Conservation (phyloP, 2,888 invertebrate species). For the Lasioglossum calceatum region DNA sequence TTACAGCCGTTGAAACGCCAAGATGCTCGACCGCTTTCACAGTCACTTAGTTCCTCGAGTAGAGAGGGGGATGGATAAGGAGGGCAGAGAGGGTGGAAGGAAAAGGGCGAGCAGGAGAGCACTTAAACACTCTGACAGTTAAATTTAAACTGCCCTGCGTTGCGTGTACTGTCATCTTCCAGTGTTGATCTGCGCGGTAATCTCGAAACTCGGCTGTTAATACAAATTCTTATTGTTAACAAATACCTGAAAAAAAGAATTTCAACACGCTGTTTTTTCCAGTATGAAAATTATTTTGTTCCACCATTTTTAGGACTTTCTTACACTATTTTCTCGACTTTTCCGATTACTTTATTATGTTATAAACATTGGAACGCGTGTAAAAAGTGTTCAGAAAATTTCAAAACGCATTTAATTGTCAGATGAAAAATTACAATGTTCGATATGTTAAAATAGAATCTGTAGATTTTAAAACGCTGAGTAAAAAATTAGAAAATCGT, state of each 20-base stretch:
- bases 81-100: constrained; percentile 42
- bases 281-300: not conserved
- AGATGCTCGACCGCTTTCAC: constrained; percentile 73
- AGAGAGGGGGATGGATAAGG: constrained; percentile 45
- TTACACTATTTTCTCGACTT: too few relatives aligned
- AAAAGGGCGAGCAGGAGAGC: constrained; percentile 62
- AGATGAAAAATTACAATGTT: not conserved
- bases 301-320: not conserved
- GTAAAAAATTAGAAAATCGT: not conserved
- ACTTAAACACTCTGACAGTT: constrained; percentile 79
- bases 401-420: too few relatives aligned
- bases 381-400: too few relatives aligned
- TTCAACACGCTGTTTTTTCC: not conserved
- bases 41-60: constrained; percentile 76
- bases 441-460: too few relatives aligned
- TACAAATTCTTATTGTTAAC: not conserved
- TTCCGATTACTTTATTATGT: too few relatives aligned
- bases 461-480: too few relatives aligned
- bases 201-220: constrained; percentile 51
- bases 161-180: constrained; percentile 64
- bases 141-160: constrained; percentile 77
- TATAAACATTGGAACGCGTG: too few relatives aligned
- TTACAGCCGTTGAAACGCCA: constrained; percentile 53
- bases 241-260: not conserved
- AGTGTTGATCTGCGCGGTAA: constrained; percentile 72